Base-by-base conservation (phyloP, 2,113 vertebrate species). In the Neoarius graeffei region DNA sequence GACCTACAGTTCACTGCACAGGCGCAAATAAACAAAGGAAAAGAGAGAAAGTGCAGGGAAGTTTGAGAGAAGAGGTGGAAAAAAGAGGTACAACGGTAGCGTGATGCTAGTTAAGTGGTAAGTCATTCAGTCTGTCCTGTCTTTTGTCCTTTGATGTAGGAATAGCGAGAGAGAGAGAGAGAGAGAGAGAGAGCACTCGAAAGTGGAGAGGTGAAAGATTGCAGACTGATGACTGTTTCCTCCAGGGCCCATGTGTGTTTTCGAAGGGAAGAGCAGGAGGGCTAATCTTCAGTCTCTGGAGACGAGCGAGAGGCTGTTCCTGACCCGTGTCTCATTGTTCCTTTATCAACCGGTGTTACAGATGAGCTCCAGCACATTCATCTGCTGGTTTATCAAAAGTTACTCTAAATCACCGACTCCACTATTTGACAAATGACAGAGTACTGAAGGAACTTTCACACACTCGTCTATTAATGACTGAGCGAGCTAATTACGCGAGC, bases 281-380 rank as follows among this genome's bases (percentile, higher is more conserved):
- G 96, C 96, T 96, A 97, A 97, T 97, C 96, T 95, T 94, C 90
- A 88, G 95, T 95, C 94, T 94, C 95, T 5, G n/a, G 94, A 95
- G 95, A 89, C 93, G 93, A 93, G 94, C 94, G 95, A 93, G 94
- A 95, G 94, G 95, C 93, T 95, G 93, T 56, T 93, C 91, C 89
- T 92, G 95, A 93, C 93, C 96, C 95, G 91, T 93, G 94, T 93
- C 94, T 96, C 95, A 98, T 98, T 98, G 97, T 99, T 92, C 93
- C 88, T 93, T 95, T 95, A 95, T 95, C 93, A 94, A 92, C 91
- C 91, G 88, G 86, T 90, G 87, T 93, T 93, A 93, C 93, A 91
- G 92, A 93, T 93, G 92, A 90, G 91, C 57, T 87, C 59, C 93
- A 86, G 92, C 88, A 91, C 91, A 91, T 91, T 88, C 57, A 89